These are phyloP conservation scores for Salvator merianae DNA, from an alignment of 2,113 vertebrate species.

Conservation along the genomic window DNA sequence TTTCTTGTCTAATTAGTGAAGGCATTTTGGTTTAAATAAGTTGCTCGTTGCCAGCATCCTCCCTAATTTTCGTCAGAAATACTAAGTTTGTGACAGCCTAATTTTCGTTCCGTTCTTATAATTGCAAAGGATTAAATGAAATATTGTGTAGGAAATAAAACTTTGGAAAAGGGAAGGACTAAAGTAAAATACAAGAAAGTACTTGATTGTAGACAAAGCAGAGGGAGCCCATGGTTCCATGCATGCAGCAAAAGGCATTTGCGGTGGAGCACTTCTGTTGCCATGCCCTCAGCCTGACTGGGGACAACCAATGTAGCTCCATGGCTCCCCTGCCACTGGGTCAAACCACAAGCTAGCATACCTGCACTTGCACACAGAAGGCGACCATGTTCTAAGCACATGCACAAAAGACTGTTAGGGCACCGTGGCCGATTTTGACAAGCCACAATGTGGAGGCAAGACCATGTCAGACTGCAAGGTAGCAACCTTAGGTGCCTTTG, in stretches of 20 bases:
- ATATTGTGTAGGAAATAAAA: constrained; percentile 8
- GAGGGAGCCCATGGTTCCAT: too few relatives aligned
- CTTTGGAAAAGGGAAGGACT: neutral
- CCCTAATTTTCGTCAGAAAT: constrained; percentile 20
- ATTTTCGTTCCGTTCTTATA: constrained; percentile 22
- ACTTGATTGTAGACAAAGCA: neutral
- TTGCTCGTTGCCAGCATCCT: constrained; percentile 26
- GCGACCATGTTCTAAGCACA: too few relatives aligned
- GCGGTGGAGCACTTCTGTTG: neutral
- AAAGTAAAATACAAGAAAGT: neutral
- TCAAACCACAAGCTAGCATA: too few relatives aligned
- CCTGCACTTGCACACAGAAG: too few relatives aligned
- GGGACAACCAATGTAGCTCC: too few relatives aligned
- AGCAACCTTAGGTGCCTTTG: too few relatives aligned
- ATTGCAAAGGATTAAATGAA: neutral
- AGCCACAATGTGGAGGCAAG: too few relatives aligned
- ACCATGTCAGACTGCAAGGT: too few relatives aligned
- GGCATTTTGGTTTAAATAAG: constrained; percentile 28
- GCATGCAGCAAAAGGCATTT: too few relatives aligned
- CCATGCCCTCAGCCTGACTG: neutral
- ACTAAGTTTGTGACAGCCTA: constrained; percentile 24
- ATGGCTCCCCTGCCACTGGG: too few relatives aligned
- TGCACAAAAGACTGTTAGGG: too few relatives aligned
- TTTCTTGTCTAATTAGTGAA: constrained; percentile 35
- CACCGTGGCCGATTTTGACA: too few relatives aligned